phyloP scores from a whole-genome alignment of 2,888 invertebrate genomes.

The Pimpla rufipes region DNA sequence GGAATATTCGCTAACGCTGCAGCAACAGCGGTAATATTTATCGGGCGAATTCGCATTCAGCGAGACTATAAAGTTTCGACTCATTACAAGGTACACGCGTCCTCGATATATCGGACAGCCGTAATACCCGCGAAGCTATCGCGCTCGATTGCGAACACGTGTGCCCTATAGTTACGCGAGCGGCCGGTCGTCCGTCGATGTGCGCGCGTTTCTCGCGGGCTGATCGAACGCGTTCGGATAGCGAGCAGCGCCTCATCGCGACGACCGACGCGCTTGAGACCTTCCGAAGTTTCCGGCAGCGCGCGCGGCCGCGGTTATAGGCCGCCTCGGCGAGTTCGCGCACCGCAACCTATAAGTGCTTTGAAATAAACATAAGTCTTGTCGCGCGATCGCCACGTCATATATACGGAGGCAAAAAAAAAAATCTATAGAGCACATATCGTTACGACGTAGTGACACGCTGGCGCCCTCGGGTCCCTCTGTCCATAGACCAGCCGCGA shows the following conservation, averaged over 20 bases:
- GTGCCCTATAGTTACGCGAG: conserved; percentile 10
- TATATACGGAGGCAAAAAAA: conserved; percentile 73
- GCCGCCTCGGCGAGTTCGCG: conserved; percentile 57
- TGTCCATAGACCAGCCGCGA: conserved; percentile 36
- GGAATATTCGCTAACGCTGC: too few relatives aligned
- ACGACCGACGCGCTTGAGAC: conserved; percentile 33
- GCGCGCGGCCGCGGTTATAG: conserved; percentile 40
- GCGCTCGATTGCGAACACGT: conserved; percentile 37
- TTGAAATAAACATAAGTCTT: conserved; percentile 82
- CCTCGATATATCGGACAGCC: conserved; percentile 22
- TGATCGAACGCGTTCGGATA: conserved; percentile 40
- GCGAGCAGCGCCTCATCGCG: too few relatives aligned
- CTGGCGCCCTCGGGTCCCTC: conserved; percentile 77
- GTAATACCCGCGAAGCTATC: background rate
- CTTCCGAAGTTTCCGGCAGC: conserved; percentile 68
- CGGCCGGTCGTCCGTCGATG: background rate
- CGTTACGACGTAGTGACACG: conserved; percentile 80
- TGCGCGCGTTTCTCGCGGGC: background rate
- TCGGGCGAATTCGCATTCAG: background rate
- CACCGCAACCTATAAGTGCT: conserved; percentile 74
- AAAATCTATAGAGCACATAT: conserved; percentile 82
- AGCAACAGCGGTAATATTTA: background rate
- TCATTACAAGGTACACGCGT: background rate
- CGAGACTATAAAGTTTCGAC: background rate
- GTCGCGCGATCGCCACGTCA: conserved; percentile 83